Evolutionary conservation across 2,888 invertebrate genomes (phyloP).

Genomic region (Dioctria linearis): DNA sequence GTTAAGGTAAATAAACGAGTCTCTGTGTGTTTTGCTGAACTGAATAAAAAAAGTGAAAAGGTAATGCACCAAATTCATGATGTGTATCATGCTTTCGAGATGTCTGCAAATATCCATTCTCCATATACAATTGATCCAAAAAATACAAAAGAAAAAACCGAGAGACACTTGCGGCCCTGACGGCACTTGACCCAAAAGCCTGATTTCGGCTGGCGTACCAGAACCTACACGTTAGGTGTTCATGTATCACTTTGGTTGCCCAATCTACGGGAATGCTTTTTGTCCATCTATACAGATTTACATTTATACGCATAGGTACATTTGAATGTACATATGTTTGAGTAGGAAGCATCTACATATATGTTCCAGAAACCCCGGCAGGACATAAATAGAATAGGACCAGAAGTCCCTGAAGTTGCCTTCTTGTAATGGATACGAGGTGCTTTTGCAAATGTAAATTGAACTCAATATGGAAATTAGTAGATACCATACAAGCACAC

Average conservation of each 20-base stretch:
- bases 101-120: not conserved
- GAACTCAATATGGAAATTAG: not conserved
- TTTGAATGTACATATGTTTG: too few relatives aligned
- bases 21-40: not conserved
- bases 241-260: conserved; percentile 30
- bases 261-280: conserved; percentile 12
- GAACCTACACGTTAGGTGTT: conserved; percentile 19
- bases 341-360: too few relatives aligned
- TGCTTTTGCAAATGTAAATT: conserved; percentile 21
- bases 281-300: not conserved
- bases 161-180: conserved; percentile 11
- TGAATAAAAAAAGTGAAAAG: not conserved
- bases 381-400: too few relatives aligned
- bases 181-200: conserved; percentile 31
- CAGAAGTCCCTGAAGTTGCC: conserved; percentile 6
- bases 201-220: conserved; percentile 35
- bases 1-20: too few relatives aligned
- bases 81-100: conserved; percentile 17
- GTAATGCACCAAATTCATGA: conserved; percentile 4
- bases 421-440: conserved; percentile 14
- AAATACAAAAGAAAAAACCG: not conserved
- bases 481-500: too few relatives aligned
- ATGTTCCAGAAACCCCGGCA: too few relatives aligned
- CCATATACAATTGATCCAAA: conserved; percentile 11
- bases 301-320: not conserved